Base-by-base conservation (phyloP, 1,140 invertebrate species). In the Zophobas atratus region DNA sequence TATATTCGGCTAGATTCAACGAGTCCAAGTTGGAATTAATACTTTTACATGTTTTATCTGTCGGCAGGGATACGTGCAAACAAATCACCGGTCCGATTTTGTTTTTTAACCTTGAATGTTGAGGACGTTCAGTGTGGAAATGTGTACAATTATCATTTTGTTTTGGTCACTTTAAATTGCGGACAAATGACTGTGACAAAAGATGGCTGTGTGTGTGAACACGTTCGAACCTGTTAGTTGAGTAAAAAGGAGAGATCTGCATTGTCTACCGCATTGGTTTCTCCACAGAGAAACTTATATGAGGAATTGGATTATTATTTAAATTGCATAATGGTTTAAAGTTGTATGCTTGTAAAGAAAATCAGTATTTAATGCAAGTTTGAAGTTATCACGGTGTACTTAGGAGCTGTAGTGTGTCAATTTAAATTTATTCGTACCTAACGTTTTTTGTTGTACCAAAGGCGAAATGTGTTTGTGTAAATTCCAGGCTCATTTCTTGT, bases 81-180 rank as follows among this genome's bases (percentile, higher is more conserved):
- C 38, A 67, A 67, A 67, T 67, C 33, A 67, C 60, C 60, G 60
- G 36, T 67, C 33, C 39, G 60, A 67, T 67, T 67, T 67, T 67
- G 60, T 67, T 67, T 67, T 67, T 67, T 67, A 43, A 67, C 60
- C 60, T 67, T 67, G 60, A 33, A 67, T 43, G 38, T 67, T 67
- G 60, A 67, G 60, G 60, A 67, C 60, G 60, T 63, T 63, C 57
- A 41, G 57, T 63, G 57, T 67, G 60, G 60, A 67, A 67, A 67
- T 67, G 36, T 51, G 49, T 51, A 63, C 36, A 43, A 67, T 35
- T 57, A 57, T 51, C 39, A 39, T 67, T 67, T 39, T 43, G 39
- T 67, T 67, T 67, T 67, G 60, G 60, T 67, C 43, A 8, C 60
- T 51, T 51, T 51, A 20, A 20, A 20, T 51, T 51, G 0, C 49